Conservation (phyloP, 2,113 vertebrate genomes). For the Triplophysa siluroides region DNA sequence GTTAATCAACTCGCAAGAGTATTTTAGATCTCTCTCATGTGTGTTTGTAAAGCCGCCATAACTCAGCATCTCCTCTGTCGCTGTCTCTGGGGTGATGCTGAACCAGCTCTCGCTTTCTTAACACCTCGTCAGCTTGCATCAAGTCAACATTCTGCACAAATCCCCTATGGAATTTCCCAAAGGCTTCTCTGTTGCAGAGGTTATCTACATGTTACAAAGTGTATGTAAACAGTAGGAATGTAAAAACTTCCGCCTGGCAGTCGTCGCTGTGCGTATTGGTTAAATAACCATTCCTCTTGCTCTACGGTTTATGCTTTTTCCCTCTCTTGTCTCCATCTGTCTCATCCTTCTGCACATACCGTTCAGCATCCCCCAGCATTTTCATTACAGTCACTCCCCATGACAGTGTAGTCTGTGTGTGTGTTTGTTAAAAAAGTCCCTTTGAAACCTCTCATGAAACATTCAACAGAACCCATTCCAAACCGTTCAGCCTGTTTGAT, state of each 20-base stretch:
- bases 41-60: background rate
- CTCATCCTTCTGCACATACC: background rate
- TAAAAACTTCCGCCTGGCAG: background rate
- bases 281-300: background rate
- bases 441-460: conserved; percentile 17
- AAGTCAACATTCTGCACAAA: background rate
- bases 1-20: no score
- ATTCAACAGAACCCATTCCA: conserved; percentile 16
- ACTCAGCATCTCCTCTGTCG: background rate
- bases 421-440: conserved; percentile 1
- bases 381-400: conserved; percentile 11
- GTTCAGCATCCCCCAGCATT: background rate
- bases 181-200: background rate
- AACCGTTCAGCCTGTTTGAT: conserved; percentile 12
- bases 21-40: background rate
- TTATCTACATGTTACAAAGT: background rate
- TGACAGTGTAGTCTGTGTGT: conserved; percentile 1
- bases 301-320: background rate
- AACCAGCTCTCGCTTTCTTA: background rate
- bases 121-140: background rate
- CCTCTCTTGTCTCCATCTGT: background rate
- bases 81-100: background rate
- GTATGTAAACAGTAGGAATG: background rate
- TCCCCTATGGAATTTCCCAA: conserved; percentile 17
- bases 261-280: background rate